Evolutionary conservation across 1,140 invertebrate genomes (phyloP).

Genomic region (Ylistrum balloti): DNA sequence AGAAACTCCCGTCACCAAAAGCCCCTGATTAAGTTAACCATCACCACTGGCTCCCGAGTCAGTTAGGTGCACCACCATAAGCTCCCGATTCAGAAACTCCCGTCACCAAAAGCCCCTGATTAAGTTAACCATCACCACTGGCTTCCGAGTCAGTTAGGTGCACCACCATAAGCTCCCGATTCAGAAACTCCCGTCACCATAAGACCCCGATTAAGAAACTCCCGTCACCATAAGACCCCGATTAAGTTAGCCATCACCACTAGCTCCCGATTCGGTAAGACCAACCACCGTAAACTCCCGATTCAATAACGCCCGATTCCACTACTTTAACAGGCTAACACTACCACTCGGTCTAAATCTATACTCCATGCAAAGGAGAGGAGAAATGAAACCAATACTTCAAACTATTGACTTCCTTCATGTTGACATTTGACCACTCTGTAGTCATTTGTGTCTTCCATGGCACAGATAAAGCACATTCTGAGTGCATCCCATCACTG

Average conservation of each 20-base stretch:
- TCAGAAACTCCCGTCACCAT: too few relatives aligned
- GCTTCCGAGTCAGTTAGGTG: too few relatives aligned
- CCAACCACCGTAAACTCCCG: not conserved
- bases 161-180: too few relatives aligned
- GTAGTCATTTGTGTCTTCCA: not conserved
- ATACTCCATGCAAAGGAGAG: not conserved
- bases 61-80: too few relatives aligned
- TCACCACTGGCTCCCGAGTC: too few relatives aligned
- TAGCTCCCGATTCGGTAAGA: not conserved
- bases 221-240: too few relatives aligned
- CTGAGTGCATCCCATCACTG: not conserved
- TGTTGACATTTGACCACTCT: slow-evolving; percentile 14
- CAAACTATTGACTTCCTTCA: not conserved
- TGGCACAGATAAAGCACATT: not conserved
- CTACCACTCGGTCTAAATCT: slow-evolving; percentile 15
- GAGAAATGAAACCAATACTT: not conserved
- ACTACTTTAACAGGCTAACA: not conserved
- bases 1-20: too few relatives aligned
- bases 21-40: too few relatives aligned
- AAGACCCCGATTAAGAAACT: too few relatives aligned
- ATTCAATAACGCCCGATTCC: not conserved
- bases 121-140: too few relatives aligned
- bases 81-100: too few relatives aligned
- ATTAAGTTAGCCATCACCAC: not conserved
- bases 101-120: too few relatives aligned